A percentile compares a stretch with the other conserved stretches of the same genome.
Conservation (phyloP, 2,797 vertebrate genomes). For the Peromyscus aztecus region DNA sequence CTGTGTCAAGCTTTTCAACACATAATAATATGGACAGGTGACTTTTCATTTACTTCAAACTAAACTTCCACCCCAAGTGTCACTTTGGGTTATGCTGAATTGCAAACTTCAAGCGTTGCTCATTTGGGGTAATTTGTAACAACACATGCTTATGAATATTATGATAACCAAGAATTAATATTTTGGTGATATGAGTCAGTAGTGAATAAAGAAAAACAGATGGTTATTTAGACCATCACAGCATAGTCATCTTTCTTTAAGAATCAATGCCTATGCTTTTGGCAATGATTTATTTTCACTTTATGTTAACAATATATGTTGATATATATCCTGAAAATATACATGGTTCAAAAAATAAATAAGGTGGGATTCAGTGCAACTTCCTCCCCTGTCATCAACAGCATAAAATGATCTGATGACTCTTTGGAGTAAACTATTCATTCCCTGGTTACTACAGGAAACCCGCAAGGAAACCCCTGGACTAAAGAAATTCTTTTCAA, state of each 20-base stretch:
- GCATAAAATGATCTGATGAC: slow-evolving; percentile 79
- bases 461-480: slow-evolving; percentile 69
- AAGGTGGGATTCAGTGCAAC: slow-evolving; percentile 67
- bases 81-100: slow-evolving; percentile 86
- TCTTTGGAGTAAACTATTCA: slow-evolving; percentile 76
- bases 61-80: slow-evolving; percentile 83
- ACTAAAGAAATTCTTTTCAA: slow-evolving; percentile 82
- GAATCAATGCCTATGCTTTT: slow-evolving; percentile 83
- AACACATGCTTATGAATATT: slow-evolving; percentile 71
- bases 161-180: slow-evolving; percentile 82
- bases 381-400: slow-evolving; percentile 73
- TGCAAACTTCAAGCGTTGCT: slow-evolving; percentile 83
- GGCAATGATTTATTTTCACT: slow-evolving; percentile 79
- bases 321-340: background rate
- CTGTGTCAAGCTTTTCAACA: slow-evolving; percentile 83
- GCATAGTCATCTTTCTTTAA: slow-evolving; percentile 67
- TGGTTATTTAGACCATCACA: slow-evolving; percentile 64
- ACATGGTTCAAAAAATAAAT: slow-evolving; percentile 64
- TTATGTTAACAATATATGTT: background rate
- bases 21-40: slow-evolving; percentile 84
- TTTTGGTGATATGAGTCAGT: slow-evolving; percentile 77
- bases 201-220: slow-evolving; percentile 65
- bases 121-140: slow-evolving; percentile 83
- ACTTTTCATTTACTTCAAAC: slow-evolving; percentile 80
- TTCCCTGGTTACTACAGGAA: slow-evolving; percentile 80